Evolutionary conservation across 2,888 invertebrate genomes (phyloP).

Genomic region (Venusia cambrica): DNA sequence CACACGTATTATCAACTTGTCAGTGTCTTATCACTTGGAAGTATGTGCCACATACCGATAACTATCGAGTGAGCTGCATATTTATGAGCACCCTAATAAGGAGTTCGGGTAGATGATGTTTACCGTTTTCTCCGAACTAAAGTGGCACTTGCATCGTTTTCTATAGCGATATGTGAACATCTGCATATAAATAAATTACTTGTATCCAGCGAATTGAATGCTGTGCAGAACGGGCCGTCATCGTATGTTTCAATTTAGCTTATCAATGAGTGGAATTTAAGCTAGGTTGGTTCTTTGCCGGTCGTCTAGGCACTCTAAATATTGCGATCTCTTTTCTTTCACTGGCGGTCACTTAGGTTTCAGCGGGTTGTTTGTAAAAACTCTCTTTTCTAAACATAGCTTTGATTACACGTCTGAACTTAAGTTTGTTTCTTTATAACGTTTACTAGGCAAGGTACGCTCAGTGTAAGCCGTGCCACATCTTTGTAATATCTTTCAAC

Average conservation of each 20-base stretch:
- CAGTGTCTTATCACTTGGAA: slow-evolving; percentile 38
- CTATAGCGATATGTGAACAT: slow-evolving; percentile 25
- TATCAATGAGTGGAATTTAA: slow-evolving; percentile 23
- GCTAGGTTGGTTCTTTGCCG: slow-evolving; percentile 19
- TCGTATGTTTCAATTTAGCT: slow-evolving; percentile 50
- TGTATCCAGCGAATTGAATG: slow-evolving; percentile 47
- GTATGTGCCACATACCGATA: slow-evolving; percentile 35
- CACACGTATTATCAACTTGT: slow-evolving; percentile 44
- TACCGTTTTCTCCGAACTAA: slow-evolving; percentile 18
- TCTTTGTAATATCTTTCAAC: slow-evolving; percentile 71
- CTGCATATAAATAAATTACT: slow-evolving; percentile 45
- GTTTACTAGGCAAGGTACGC: slow-evolving; percentile 40
- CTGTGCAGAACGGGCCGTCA: slow-evolving; percentile 37
- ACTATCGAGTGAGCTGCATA: slow-evolving; percentile 15
- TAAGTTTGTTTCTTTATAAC: slow-evolving; percentile 46
- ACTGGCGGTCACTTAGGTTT: slow-evolving; percentile 17
- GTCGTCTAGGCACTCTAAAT: slow-evolving; percentile 14
- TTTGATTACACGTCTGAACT: slow-evolving; percentile 36
- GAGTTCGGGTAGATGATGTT: slow-evolving; percentile 16
- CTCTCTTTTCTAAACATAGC: slow-evolving; percentile 30
- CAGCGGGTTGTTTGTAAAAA: slow-evolving; percentile 20
- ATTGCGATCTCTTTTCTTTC: slow-evolving; percentile 20
- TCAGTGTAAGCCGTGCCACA: slow-evolving; percentile 44
- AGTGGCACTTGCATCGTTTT: slow-evolving; percentile 12
- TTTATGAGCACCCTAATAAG: slow-evolving; percentile 10